Base-by-base conservation (phyloP, 2,797 vertebrate species). In the Sparus aurata region DNA sequence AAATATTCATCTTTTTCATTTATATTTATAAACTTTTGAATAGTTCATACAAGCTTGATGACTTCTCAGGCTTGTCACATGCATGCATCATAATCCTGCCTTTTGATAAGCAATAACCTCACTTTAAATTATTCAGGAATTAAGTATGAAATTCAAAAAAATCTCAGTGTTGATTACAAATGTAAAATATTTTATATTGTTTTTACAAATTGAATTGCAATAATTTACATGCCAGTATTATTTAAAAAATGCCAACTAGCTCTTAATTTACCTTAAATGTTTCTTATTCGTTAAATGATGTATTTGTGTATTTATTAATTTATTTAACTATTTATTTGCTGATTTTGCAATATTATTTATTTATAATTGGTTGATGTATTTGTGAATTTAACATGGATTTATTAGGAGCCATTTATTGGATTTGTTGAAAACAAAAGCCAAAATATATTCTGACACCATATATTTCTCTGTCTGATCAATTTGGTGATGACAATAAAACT, bases 321-420 rank as follows among this genome's bases (percentile, higher is more conserved):
- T 86, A 91, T 89, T 87, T 54, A 79, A 85, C 55, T 91, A 93
- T 93, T 90, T 91, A 87, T 93, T 88, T 83, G 78, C 73, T 59
- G 59, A 71, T 82, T 85, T 67, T 80, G 73, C n/a, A 82, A 87
- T 61, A 85, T 85, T 45, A 81, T 89, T 84, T 85, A 92, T 90
- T 87, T 82, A 86, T 84, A 82, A 86, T 86, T 80, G 82, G 75
- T 90, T 87, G 5, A 78, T 79, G 78, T 78, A 82, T 88, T 85
- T 85, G 27, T 69, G 57, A 82, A 73, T 75, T 85, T 50, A 64
- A 79, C 52, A 66, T 73, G 57, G 69, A 75, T 77, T 75, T 75
- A 87, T 81, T 47, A 49, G 27, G 73, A 83, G 43, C 55, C 57
- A 79, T 85, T 54, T 70, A 85, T 82, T 84, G 83, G 59, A 85